Percentiles rank a stretch among this genome's conserved stretches.
These are phyloP conservation scores for Carcharodon carcharias DNA, from an alignment of 2,797 vertebrate genomes.

Conservation along the genomic window DNA sequence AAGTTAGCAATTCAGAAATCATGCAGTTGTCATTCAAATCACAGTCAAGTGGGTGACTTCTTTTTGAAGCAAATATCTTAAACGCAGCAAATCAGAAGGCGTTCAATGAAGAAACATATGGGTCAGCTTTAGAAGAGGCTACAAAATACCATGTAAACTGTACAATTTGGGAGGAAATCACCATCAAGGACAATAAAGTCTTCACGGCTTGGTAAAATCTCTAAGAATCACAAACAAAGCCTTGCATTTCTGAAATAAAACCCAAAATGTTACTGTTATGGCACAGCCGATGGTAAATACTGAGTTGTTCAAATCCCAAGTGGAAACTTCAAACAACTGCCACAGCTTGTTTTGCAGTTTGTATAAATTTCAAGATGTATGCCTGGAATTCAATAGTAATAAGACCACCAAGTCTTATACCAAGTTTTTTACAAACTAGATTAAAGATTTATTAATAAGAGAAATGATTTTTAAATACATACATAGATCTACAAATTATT, in stretches of 20 bases:
- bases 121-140: not conserved
- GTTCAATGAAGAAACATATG: not conserved
- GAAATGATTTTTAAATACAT: too few relatives aligned
- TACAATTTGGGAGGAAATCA: not conserved
- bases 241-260: not conserved
- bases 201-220: not conserved
- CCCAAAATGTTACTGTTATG: not conserved
- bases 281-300: too few relatives aligned
- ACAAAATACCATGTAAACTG: not conserved
- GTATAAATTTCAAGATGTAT: too few relatives aligned
- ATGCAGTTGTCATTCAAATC: not conserved
- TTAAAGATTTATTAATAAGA: too few relatives aligned
- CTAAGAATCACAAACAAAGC: not conserved
- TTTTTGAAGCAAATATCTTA: not conserved
- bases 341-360: too few relatives aligned
- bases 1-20: not conserved
- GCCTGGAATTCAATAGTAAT: too few relatives aligned
- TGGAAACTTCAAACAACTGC: too few relatives aligned
- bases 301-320: too few relatives aligned
- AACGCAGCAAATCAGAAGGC: not conserved
- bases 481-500: too few relatives aligned
- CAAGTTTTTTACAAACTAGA: too few relatives aligned
- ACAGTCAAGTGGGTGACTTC: not conserved
- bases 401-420: too few relatives aligned
- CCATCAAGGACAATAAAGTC: not conserved